phyloP scores from a whole-genome alignment of 2,888 invertebrate species.

The Biston stratarius region DNA sequence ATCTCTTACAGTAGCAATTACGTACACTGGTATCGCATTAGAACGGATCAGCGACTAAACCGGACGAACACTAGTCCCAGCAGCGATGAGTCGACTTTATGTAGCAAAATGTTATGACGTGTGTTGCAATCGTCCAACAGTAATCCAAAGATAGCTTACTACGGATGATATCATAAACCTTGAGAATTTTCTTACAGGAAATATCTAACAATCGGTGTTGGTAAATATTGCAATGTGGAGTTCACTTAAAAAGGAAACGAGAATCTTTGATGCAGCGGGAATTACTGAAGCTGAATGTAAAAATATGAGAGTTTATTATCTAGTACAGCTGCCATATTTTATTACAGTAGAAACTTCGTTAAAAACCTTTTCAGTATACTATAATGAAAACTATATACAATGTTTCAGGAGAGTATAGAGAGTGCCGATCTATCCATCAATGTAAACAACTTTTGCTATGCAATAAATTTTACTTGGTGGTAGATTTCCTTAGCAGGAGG shows the following conservation, averaged over 20 bases:
- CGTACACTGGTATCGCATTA: slow-evolving; percentile 20
- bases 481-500: too few relatives aligned
- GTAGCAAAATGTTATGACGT: slow-evolving; percentile 56
- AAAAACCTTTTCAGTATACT: too few relatives aligned
- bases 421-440: too few relatives aligned
- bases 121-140: slow-evolving; percentile 39
- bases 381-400: too few relatives aligned
- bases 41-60: slow-evolving; percentile 31
- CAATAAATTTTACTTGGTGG: too few relatives aligned
- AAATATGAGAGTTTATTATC: too few relatives aligned
- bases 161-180: slow-evolving; percentile 29
- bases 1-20: slow-evolving; percentile 26
- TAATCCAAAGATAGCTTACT: slow-evolving; percentile 38
- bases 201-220: slow-evolving; percentile 19
- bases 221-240: slow-evolving; percentile 22
- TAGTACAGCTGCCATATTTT: too few relatives aligned
- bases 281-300: too few relatives aligned
- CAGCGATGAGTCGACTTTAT: slow-evolving; percentile 35
- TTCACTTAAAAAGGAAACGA: slow-evolving; percentile 7
- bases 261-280: background rate
- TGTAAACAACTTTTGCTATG: too few relatives aligned
- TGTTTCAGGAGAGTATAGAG: too few relatives aligned
- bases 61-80: slow-evolving; percentile 20
- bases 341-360: too few relatives aligned
- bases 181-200: slow-evolving; percentile 27